Base-by-base conservation (phyloP, 2,888 invertebrate genomes). In the Drosophila maculinotata region DNA sequence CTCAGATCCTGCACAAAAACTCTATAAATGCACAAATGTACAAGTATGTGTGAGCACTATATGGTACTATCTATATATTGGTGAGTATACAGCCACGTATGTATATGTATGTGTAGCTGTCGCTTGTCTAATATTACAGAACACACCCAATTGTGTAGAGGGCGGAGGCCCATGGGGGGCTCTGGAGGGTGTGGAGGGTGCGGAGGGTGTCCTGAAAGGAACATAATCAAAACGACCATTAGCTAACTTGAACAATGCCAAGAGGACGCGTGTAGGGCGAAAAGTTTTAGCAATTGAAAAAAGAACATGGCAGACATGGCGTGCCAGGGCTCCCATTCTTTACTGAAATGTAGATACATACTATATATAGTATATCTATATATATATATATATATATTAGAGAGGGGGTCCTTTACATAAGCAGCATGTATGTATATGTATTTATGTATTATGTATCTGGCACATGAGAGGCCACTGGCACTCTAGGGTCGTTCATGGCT, bases 171-270 rank as follows among this genome's bases (percentile, higher is more conserved):
- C n/a, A 1, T 15, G 2, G 20, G 38, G 56, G 38, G 38, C 6
- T 2, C 31, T 23, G 15, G 2, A 10, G 38, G n/a, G 5, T 3
- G 14, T 15, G 33, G 12, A 7, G 8, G 20, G n/a, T 6, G 20
- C 1, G 38, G 44, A 36, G 51, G 31, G 42, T 10, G n/a, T 31
- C 56, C 30, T 62, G 58, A 70, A 65, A 71, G 64, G 56, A 62
- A 69, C 73, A 83, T 76, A 76, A 86, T 83, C 83, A 86, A 81
- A 81, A 77, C 72, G 71, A 62, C 62, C 84, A 83, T 80, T 86
- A 86, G 74, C 74, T 65, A 71, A 81, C 63, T 76, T 69, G 64
- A 78, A 64, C 69, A 66, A 56, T 68, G 63, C 47, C 26, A 23
- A 41, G 49, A 38, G 33, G 25, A 23, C 25, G 17, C n/a, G 49